Evolutionary conservation across 2,113 vertebrate genomes (phyloP).

Genomic region (Smithornis capensis): DNA sequence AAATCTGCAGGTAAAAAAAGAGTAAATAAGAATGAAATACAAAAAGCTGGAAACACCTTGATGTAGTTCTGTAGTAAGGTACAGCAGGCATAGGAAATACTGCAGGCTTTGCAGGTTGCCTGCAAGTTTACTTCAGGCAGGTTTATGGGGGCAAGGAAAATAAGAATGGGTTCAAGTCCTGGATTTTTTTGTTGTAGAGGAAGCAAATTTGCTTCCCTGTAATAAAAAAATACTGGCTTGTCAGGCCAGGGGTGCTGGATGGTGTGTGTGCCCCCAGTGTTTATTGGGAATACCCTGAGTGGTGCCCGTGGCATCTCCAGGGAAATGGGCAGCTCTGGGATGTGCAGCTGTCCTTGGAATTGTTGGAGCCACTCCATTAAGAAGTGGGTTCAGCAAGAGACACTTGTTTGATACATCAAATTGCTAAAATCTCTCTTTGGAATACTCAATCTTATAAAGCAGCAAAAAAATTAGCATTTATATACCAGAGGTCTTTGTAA

Average conservation of each 20-base stretch:
- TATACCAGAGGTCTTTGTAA: not conserved
- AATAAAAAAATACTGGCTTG: not conserved
- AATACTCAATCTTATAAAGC: not conserved
- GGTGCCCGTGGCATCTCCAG: not conserved
- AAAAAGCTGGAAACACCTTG: not conserved
- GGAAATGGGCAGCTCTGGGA: not conserved
- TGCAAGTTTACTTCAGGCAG: not conserved
- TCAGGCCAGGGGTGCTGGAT: not conserved
- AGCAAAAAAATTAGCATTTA: slow-evolving; percentile 12
- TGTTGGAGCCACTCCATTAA: not conserved
- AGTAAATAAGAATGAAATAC: not conserved
- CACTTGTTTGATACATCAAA: not conserved
- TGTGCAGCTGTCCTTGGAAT: not conserved
- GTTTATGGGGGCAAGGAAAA: not conserved
- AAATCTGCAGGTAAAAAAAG: not conserved
- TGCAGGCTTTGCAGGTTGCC: not conserved
- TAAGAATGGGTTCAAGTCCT: not conserved
- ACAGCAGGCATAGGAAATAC: not conserved
- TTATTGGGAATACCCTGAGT: not conserved
- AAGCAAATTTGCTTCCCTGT: not conserved
- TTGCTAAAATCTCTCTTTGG: not conserved
- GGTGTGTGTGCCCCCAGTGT: not conserved
- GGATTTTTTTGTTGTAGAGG: not conserved
- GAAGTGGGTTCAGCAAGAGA: not conserved
- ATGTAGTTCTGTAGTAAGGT: not conserved